A percentile compares a stretch with the other conserved stretches of the same genome.
These are phyloP conservation scores for Nomada fucata DNA, from an alignment of 2,888 invertebrate species.

Conservation along the genomic window DNA sequence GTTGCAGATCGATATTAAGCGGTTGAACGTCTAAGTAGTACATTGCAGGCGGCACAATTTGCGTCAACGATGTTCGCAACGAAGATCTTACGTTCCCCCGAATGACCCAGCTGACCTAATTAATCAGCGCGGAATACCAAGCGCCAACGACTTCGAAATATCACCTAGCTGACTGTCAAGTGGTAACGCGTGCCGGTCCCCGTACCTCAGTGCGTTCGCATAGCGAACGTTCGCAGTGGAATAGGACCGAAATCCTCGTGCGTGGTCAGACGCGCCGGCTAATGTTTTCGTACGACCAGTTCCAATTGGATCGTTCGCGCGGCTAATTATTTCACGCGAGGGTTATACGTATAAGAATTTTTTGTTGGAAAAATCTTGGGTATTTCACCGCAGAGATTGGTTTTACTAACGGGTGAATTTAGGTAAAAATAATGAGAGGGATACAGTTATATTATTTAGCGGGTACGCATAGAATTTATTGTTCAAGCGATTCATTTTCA, in stretches of 20 bases:
- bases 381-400: too few species aligned
- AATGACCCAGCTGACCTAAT: slow-evolving; percentile 50
- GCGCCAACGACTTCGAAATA: slow-evolving; percentile 36
- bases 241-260: slow-evolving; percentile 7
- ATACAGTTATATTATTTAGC: too few species aligned
- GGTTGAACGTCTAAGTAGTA: slow-evolving; percentile 53
- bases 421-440: too few species aligned
- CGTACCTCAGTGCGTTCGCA: slow-evolving; percentile 20
- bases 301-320: not conserved
- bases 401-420: too few species aligned
- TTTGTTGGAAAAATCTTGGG: too few species aligned
- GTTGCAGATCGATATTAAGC: slow-evolving; percentile 46
- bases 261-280: not conserved
- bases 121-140: slow-evolving; percentile 30
- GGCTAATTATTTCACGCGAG: too few species aligned
- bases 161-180: slow-evolving; percentile 20
- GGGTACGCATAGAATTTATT: too few species aligned
- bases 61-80: slow-evolving; percentile 27
- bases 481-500: too few species aligned
- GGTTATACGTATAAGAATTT: too few species aligned
- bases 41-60: slow-evolving; percentile 50
- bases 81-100: slow-evolving; percentile 40
- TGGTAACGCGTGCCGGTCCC: slow-evolving; percentile 8
- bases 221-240: not conserved
- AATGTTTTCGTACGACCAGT: slow-evolving; percentile 5